Percentiles rank a stretch among this genome's conserved stretches.
Evolutionary conservation across 2,888 invertebrate genomes (phyloP).

Genomic region (Meteorus cinctellus): DNA sequence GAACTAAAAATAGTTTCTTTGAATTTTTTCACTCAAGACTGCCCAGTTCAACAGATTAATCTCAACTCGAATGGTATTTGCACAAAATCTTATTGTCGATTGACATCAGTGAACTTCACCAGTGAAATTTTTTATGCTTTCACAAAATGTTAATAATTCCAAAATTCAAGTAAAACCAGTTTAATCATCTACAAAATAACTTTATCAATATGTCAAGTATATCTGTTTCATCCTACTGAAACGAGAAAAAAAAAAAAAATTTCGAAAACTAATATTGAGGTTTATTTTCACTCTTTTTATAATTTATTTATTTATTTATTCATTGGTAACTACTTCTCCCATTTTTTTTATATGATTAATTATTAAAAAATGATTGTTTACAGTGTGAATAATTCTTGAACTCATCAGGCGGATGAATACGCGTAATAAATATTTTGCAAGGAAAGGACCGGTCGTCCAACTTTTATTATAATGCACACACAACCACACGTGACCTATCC

Average conservation of each 20-base stretch:
- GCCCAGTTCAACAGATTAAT: not conserved
- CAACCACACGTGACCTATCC: constrained; percentile 47
- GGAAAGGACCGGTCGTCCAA: constrained; percentile 41
- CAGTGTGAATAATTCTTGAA: not conserved
- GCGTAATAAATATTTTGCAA: not conserved
- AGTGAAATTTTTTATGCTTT: too few relatives aligned
- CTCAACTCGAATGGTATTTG: not conserved
- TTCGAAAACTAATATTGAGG: not conserved
- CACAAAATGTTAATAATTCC: too few relatives aligned
- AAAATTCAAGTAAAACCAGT: too few relatives aligned
- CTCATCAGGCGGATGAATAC: not conserved
- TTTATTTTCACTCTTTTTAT: not conserved
- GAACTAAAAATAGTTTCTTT: too few relatives aligned
- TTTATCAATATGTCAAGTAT: too few relatives aligned
- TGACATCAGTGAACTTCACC: not conserved
- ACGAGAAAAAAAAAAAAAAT: not conserved
- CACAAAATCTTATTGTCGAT: not conserved
- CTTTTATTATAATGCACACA: constrained; percentile 4
- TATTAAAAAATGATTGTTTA: not conserved
- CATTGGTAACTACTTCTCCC: not conserved
- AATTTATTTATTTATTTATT: not conserved
- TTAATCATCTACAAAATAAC: too few relatives aligned
- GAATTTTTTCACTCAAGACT: too few relatives aligned
- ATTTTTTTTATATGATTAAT: not conserved
- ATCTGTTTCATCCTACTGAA: too few relatives aligned